Evolutionary conservation across 2,797 vertebrate genomes (phyloP).

Genomic region (Malacoctenus gilli): DNA sequence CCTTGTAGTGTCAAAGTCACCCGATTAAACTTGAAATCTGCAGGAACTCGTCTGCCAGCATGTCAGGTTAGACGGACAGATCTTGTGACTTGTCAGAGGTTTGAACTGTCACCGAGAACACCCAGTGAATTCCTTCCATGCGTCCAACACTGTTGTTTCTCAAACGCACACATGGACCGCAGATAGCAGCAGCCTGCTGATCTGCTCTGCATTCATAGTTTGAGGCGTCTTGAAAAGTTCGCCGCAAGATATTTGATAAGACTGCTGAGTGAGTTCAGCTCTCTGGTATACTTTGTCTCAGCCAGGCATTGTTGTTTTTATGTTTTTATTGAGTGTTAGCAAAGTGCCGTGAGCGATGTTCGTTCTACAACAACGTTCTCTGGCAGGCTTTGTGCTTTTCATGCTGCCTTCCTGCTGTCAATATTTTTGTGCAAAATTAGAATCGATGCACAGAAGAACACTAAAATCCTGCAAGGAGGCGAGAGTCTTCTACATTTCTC

Average conservation of each 20-base stretch:
- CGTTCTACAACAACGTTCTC: not conserved
- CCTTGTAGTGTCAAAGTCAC: no score
- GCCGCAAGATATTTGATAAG: not conserved
- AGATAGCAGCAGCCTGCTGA: not conserved
- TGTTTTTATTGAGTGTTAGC: not conserved
- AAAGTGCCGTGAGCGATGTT: not conserved
- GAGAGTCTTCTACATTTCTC: not conserved
- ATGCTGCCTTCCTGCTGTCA: slow-evolving; percentile 3
- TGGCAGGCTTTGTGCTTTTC: not conserved
- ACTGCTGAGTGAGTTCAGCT: not conserved
- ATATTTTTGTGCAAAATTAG: slow-evolving; percentile 17
- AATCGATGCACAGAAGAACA: not conserved
- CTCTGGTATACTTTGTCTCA: no score
- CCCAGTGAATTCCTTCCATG: slow-evolving; percentile 18
- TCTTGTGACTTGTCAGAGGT: slow-evolving; percentile 40
- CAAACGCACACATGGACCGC: slow-evolving; percentile 7
- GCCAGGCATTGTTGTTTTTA: not conserved
- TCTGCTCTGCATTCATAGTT: not conserved
- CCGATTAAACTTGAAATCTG: no score
- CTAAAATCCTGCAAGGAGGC: not conserved
- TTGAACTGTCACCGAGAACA: slow-evolving; percentile 15
- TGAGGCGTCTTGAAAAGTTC: not conserved
- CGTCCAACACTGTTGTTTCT: slow-evolving; percentile 7
- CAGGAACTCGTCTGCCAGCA: no score
- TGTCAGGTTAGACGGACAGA: slow-evolving; percentile 14